Conservation (phyloP, 2,113 vertebrate genomes). For the Ursus arctos region DNA sequence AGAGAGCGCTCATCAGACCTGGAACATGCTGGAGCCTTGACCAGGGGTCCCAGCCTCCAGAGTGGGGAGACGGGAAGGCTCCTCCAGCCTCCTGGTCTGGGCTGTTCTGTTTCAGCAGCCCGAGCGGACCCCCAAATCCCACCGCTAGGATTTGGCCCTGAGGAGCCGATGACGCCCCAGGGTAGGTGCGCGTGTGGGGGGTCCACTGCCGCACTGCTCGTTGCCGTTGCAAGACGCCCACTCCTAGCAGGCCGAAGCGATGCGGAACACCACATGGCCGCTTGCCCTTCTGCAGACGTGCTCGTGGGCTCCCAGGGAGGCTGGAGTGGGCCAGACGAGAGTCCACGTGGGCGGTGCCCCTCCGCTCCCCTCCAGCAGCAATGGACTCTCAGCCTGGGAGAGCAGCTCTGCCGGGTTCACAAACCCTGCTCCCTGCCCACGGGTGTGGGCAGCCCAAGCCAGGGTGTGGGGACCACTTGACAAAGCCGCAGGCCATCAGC, state of each 20-base stretch:
- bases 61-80: rapidly evolving
- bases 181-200: rapidly evolving
- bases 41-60: not conserved
- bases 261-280: rapidly evolving
- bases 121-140: too few species aligned
- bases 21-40: not conserved
- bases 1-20: not conserved
- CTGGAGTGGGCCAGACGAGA: rapidly evolving
- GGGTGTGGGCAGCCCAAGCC: not conserved
- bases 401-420: rapidly evolving
- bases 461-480: rapidly evolving
- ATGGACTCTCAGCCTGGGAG: rapidly evolving
- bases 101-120: not conserved
- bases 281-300: rapidly evolving
- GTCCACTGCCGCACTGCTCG: rapidly evolving
- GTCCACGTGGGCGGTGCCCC: rapidly evolving
- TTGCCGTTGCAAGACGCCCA: rapidly evolving
- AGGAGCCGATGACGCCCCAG: not conserved
- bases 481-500: not conserved
- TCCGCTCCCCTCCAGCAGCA: rapidly evolving
- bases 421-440: not conserved
- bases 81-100: not conserved
- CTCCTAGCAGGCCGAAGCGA: too few species aligned
- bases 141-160: too few species aligned
- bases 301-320: not conserved